A percentile compares a stretch with the other conserved stretches of the same genome.
These are phyloP conservation scores for Cyprinodon brontotheroides DNA, from an alignment of 2,113 vertebrate genomes.

Conservation along the genomic window DNA sequence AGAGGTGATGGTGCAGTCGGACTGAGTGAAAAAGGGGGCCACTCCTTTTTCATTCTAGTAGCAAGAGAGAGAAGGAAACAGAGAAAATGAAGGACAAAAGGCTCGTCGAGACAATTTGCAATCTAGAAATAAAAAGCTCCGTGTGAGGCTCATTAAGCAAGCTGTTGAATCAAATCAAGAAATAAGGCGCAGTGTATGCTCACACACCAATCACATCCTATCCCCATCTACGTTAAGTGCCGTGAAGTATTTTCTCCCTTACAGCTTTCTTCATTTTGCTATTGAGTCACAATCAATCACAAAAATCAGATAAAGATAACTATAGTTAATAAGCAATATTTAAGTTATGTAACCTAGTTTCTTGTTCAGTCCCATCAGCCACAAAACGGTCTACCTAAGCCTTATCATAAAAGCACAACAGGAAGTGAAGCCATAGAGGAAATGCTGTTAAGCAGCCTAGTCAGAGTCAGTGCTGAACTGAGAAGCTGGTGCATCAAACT, in stretches of 20 bases:
- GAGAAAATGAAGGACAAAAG: conserved; percentile 37
- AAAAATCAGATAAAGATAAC: background rate
- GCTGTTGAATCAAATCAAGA: conserved; percentile 60
- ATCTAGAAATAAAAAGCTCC: conserved; percentile 54
- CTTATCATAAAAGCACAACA: no score
- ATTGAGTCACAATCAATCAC: no score
- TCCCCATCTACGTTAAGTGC: background rate
- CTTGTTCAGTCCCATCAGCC: background rate
- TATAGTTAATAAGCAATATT: background rate
- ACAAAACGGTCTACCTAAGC: no score
- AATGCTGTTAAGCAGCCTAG: no score
- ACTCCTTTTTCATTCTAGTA: conserved; percentile 86
- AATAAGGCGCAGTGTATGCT: conserved; percentile 28
- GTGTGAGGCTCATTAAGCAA: conserved; percentile 60
- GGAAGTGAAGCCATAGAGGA: no score
- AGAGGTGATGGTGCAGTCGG: conserved; percentile 88
- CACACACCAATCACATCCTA: background rate
- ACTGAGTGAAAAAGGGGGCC: conserved; percentile 88
- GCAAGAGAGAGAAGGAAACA: conserved; percentile 6
- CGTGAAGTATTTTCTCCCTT: background rate
- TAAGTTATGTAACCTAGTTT: background rate
- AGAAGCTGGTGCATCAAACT: background rate
- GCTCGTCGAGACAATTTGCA: conserved; percentile 43
- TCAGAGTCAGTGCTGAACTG: no score
- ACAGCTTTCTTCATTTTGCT: background rate